Base-by-base conservation (phyloP, 2,888 invertebrate species). In the Drosophila melanosoma region DNA sequence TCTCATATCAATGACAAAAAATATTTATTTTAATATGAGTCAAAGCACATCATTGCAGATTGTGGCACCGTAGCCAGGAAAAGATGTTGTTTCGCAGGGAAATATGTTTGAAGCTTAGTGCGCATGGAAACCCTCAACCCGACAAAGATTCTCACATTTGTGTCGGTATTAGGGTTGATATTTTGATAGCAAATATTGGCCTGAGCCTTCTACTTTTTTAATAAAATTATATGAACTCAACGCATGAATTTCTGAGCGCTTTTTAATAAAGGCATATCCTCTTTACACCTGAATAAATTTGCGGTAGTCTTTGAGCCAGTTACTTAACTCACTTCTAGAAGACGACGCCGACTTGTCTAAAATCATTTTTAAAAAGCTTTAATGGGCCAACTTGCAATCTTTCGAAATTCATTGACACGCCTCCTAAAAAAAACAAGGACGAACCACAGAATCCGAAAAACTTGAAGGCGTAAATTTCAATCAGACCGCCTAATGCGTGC, bases 391-490 rank as follows among this genome's bases (percentile, higher is more conserved):
- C 40, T 20, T 15, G 8, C 8, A 45, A 33, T n/a, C 35, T 62
- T 38, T 23, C 1, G 42, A 49, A 23, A 49, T 35, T 38, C 29
- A 53, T 48, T 26, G 59, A 35, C 73, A 56, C 52, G 26, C 53
- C 61, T 42, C 42, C 26, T 23, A 42, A 33, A 23, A 59, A 38
- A 54, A 35, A 42, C 20, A 40, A 29, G 29, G 29, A 29, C 29
- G 29, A 29, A 64, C 56, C 67, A 42, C 71, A 71, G 51, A 65
- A 62, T 66, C 59, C 38, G 38, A 54, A 48, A 76, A 76, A 76
- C 74, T 76, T 70, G 62, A 52, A 66, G 80, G 77, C 83, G 77
- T 83, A 71, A 82, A 80, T 85, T 88, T 83, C 78, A 86, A 85
- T 83, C 86, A 88, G 65, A 60, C 67, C 61, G 68, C 70, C 56